phyloP scores from a whole-genome alignment of 2,797 vertebrate species.

The Halcyon smyrnensis region DNA sequence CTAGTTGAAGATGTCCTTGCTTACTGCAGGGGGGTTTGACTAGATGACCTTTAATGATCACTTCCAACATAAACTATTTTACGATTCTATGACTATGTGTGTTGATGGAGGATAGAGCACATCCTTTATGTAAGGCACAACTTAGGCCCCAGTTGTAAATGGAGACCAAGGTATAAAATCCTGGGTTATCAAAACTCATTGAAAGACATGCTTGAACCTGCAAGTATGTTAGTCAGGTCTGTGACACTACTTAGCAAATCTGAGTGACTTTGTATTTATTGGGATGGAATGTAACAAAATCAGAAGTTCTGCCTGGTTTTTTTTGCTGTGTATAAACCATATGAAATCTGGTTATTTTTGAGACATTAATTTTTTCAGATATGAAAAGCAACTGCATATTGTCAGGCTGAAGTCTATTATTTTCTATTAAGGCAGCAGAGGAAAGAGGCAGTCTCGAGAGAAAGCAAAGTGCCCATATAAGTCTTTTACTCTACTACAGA shows the following conservation, averaged over 20 bases:
- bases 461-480: background rate
- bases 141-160: background rate
- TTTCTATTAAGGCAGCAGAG: background rate
- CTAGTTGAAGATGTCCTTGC: background rate
- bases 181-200: background rate
- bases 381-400: background rate
- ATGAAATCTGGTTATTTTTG: background rate
- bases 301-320: background rate
- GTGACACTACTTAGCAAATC: background rate
- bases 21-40: rapidly evolving
- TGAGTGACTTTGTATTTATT: background rate
- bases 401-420: background rate
- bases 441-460: background rate
- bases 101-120: background rate
- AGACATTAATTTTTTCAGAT: background rate
- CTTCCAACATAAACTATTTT: background rate
- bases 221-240: background rate
- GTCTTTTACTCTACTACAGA: background rate
- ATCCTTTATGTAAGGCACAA: background rate
- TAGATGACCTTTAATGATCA: background rate
- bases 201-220: background rate
- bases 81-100: background rate
- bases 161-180: background rate
- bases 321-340: background rate
- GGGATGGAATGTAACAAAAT: background rate